Percentiles rank a stretch among this genome's conserved stretches.
Evolutionary conservation across 2,888 invertebrate genomes (phyloP).

Genomic region (Lycocerus yunnanus): DNA sequence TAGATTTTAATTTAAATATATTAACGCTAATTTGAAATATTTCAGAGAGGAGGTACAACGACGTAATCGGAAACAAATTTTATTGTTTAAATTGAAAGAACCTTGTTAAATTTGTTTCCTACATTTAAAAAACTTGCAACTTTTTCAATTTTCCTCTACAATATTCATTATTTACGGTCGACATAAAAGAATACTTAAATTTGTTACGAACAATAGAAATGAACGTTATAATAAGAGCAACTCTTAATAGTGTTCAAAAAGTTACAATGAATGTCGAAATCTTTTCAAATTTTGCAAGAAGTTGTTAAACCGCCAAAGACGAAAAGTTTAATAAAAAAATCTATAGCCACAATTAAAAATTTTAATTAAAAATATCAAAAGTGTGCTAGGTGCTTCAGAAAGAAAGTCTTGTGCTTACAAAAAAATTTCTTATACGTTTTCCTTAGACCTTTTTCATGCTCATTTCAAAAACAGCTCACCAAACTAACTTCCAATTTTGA

Average conservation of each 20-base stretch:
- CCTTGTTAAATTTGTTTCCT: background rate
- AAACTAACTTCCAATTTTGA: too few relatives aligned
- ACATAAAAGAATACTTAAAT: conserved; percentile 16
- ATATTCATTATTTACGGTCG: conserved; percentile 2
- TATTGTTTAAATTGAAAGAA: background rate
- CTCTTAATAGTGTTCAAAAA: background rate
- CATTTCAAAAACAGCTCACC: too few relatives aligned
- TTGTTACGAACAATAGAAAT: conserved; percentile 13
- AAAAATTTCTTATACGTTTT: too few relatives aligned
- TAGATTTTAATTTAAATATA: background rate
- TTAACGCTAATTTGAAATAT: background rate
- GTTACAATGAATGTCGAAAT: background rate
- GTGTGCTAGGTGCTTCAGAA: background rate
- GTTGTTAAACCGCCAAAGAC: background rate
- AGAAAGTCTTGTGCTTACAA: too few relatives aligned
- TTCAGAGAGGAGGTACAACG: background rate
- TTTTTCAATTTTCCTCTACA: background rate
- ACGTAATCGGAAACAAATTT: background rate
- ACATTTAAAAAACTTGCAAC: background rate
- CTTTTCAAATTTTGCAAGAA: background rate
- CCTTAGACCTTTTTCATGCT: too few relatives aligned
- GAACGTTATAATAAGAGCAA: background rate
- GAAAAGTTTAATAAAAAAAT: background rate
- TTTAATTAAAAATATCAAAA: background rate
- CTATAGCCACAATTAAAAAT: background rate